These are phyloP conservation scores for Aricia agestis DNA, from an alignment of 1,140 invertebrate species.

Conservation along the genomic window DNA sequence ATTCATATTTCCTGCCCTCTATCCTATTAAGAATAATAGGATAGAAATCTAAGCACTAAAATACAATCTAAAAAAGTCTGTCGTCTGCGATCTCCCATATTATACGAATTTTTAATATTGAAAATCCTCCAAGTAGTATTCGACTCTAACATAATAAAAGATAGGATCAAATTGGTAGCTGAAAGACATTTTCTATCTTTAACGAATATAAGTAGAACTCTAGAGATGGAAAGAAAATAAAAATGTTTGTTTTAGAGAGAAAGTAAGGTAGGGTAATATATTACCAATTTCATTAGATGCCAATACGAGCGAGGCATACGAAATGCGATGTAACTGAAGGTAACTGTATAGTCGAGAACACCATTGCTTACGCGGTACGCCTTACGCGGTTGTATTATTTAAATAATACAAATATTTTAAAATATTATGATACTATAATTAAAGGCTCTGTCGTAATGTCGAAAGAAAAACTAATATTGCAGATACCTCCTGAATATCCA, in stretches of 20 bases:
- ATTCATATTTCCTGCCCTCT: too few relatives aligned
- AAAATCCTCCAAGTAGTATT: too few relatives aligned
- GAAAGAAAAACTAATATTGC: too few relatives aligned
- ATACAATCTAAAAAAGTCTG: too few relatives aligned
- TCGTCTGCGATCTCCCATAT: too few relatives aligned
- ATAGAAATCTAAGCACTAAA: too few relatives aligned
- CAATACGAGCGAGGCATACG: conserved; percentile 2
- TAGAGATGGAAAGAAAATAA: not conserved
- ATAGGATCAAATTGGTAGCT: not conserved
- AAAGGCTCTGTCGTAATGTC: too few relatives aligned
- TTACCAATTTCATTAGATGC: conserved; percentile 7
- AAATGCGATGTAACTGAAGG: not conserved
- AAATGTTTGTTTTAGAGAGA: not conserved
- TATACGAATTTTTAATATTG: too few relatives aligned
- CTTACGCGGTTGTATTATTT: not conserved
- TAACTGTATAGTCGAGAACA: not conserved
- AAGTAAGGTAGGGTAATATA: conserved; percentile 9
- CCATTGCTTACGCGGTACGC: not conserved
- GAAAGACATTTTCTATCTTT: not conserved
- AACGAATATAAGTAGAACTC: not conserved
- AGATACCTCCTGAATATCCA: too few relatives aligned
- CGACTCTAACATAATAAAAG: not conserved
- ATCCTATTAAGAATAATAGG: too few relatives aligned
- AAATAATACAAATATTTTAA: too few relatives aligned
- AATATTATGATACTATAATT: too few relatives aligned